Conservation (phyloP, 2,113 vertebrate species). For the Furnarius figulus region DNA sequence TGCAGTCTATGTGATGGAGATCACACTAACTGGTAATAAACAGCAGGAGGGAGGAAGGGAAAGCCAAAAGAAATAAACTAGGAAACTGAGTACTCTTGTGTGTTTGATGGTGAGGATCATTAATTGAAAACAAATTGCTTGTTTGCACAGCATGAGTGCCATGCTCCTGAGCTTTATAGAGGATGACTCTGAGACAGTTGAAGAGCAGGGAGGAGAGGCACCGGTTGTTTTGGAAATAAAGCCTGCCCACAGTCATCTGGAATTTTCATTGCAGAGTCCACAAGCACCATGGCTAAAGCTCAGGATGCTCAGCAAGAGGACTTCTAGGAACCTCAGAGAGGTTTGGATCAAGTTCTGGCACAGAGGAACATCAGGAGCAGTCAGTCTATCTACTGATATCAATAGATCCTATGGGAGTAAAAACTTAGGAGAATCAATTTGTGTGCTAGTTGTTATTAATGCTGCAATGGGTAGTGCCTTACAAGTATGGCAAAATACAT, state of each 20-base stretch:
- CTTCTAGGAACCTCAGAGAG: not conserved
- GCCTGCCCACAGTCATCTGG: not conserved
- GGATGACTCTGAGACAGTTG: not conserved
- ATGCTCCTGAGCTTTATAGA: not conserved
- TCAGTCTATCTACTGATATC: not conserved
- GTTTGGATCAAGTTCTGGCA: not conserved
- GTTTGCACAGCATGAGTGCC: not conserved
- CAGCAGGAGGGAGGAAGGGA: not conserved
- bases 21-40: not conserved
- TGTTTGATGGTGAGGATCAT: not conserved
- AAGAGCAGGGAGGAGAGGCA: not conserved
- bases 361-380: not conserved
- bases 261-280: not conserved
- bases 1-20: not conserved
- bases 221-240: not conserved
- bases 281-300: not conserved
- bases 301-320: not conserved
- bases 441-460: not conserved
- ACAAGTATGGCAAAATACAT: not conserved
- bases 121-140: constrained; percentile 29
- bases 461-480: not conserved
- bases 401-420: not conserved
- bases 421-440: not conserved
- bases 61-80: not conserved
- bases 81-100: not conserved